phyloP scores from a whole-genome alignment of 2,113 vertebrate species.

The Periophthalmodon schlosseri region DNA sequence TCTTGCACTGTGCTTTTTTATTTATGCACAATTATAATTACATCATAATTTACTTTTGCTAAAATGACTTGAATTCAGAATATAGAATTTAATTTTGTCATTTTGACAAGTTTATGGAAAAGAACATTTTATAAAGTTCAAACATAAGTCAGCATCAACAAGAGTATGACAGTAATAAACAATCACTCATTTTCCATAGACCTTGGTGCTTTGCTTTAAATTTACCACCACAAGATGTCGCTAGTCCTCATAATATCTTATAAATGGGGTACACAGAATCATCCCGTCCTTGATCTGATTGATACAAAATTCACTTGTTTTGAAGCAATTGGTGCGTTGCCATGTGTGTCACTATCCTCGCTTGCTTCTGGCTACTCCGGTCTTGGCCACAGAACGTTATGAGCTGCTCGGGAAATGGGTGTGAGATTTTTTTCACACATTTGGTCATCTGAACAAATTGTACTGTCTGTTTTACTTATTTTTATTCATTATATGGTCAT shows the following conservation, averaged over 20 bases:
- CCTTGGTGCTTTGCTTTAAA: slow-evolving; percentile 36
- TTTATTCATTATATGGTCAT: not conserved
- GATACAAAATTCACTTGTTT: slow-evolving; percentile 6
- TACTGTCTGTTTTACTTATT: not conserved
- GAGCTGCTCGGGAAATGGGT: not conserved
- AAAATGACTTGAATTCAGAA: no score
- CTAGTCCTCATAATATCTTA: slow-evolving; percentile 1
- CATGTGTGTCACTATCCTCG: slow-evolving; percentile 5
- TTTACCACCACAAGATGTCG: slow-evolving; percentile 55
- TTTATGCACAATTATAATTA: no score
- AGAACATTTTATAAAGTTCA: no score
- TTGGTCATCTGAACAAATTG: slow-evolving; percentile 2
- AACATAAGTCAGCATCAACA: no score
- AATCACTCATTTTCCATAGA: not conserved
- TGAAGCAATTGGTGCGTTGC: slow-evolving; percentile 6
- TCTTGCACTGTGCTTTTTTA: no score
- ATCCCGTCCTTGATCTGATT: not conserved
- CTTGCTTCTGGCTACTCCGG: not conserved
- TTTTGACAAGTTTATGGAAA: no score
- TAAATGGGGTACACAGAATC: not conserved
- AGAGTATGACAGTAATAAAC: not conserved
- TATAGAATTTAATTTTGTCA: no score
- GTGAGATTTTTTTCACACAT: slow-evolving; percentile 8
- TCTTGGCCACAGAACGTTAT: not conserved
- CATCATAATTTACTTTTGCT: no score